These are phyloP conservation scores for Amphipyra tragopoginis DNA, from an alignment of 2,888 invertebrate species.

Conservation along the genomic window DNA sequence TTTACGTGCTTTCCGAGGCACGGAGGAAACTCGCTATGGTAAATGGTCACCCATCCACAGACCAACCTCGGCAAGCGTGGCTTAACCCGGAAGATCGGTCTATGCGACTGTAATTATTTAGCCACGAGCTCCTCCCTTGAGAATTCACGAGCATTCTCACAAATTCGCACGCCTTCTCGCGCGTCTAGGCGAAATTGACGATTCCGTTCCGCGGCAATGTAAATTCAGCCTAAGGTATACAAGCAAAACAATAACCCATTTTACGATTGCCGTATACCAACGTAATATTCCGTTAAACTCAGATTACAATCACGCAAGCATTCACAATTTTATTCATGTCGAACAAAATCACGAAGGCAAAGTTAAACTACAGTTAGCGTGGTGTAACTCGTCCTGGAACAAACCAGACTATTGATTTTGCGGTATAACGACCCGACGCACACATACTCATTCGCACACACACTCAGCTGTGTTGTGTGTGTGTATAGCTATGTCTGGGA, in stretches of 20 bases:
- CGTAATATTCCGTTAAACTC: slow-evolving; percentile 15
- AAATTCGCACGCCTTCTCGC: no score
- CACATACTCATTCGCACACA: slow-evolving; percentile 14
- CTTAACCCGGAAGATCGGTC: no score
- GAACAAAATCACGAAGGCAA: slow-evolving; percentile 1
- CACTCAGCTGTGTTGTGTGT: background rate
- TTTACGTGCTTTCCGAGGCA: no score
- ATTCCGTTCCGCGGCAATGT: no score
- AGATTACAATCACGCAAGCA: slow-evolving; percentile 29
- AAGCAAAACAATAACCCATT: slow-evolving; percentile 19
- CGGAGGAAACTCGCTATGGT: no score
- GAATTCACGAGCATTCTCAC: no score
- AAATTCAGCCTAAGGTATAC: no score
- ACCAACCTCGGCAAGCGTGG: no score
- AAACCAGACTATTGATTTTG: slow-evolving; percentile 69
- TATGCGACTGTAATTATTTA: no score
- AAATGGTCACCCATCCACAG: no score
- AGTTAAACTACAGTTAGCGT: slow-evolving; percentile 30
- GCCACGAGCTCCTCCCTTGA: no score
- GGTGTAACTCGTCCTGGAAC: slow-evolving; percentile 49
- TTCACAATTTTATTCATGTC: slow-evolving; percentile 23
- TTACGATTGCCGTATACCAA: slow-evolving; percentile 19
- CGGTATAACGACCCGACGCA: slow-evolving; percentile 55
- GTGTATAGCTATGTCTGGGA: slow-evolving; percentile 12
- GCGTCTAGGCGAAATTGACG: no score